A percentile compares a stretch with the other conserved stretches of the same genome.
phyloP scores from a whole-genome alignment of 2,113 vertebrate species.

The Tilapia sparmanii region DNA sequence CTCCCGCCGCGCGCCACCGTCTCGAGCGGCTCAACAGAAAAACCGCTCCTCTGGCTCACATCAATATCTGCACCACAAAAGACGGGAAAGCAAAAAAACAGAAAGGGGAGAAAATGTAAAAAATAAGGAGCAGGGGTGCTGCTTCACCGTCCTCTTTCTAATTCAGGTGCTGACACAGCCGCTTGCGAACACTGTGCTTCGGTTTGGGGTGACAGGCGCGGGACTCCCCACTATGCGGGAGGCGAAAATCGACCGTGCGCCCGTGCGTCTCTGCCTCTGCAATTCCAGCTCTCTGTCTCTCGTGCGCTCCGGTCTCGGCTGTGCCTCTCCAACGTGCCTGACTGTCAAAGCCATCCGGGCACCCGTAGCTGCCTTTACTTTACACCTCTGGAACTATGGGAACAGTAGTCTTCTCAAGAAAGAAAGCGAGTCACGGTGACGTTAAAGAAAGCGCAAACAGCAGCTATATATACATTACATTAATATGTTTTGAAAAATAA shows the following conservation, averaged over 20 bases:
- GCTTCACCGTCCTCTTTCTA: constrained; percentile 12
- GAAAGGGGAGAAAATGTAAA: background rate
- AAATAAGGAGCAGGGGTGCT: constrained; percentile 6
- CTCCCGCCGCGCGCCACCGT: constrained; percentile 50
- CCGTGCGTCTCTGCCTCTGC: constrained; percentile 69
- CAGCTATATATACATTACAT: background rate
- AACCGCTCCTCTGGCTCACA: constrained; percentile 50
- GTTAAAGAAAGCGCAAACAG: background rate
- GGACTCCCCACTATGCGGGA: constrained; percentile 63
- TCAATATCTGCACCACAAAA: constrained; percentile 52
- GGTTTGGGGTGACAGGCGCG: constrained; percentile 40
- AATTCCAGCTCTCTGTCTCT: constrained; percentile 66
- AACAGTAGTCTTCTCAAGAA: constrained; percentile 59
- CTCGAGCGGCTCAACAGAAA: constrained; percentile 28
- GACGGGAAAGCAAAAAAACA: constrained; percentile 26
- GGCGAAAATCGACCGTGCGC: constrained; percentile 53
- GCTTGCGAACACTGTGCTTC: constrained; percentile 30
- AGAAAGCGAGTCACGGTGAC: background rate
- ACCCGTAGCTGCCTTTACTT: constrained; percentile 65
- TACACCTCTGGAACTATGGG: constrained; percentile 59
- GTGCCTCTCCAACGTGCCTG: constrained; percentile 69
- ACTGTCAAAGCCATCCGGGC: constrained; percentile 64
- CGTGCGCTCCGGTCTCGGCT: constrained; percentile 48
- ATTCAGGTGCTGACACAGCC: constrained; percentile 23
- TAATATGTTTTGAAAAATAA: background rate